Base-by-base conservation (phyloP, 2,113 vertebrate species). In the Microtus ochrogaster region DNA sequence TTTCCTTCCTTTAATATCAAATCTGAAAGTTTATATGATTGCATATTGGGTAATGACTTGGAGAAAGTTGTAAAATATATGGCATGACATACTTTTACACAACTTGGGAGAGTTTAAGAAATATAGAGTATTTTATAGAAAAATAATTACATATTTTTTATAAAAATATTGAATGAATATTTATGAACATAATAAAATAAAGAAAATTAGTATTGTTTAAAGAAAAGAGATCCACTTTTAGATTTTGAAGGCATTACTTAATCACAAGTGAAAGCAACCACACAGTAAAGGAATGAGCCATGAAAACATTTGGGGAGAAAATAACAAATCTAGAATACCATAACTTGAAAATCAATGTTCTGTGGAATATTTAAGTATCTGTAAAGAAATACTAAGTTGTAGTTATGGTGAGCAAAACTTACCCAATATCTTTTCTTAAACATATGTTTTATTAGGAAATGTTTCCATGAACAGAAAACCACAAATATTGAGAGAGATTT, bases 291-390 rank as follows among this genome's bases (percentile, higher is more conserved):
- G 63, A 94, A 92, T 83, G 39, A 58, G n/a, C 44, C 82, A 26
- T 33, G 72, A 30, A 63, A 82, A 21, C 55, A 52, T 63, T 70
- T 81, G 6, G 30, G 55, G 14, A 70, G 82, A 83, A 81, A 83
- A 87, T 77, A 90, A 72, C 22, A 91, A 85, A 73, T 66, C 65
- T 66, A 66, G 19, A 47, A 66, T 13, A 36, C 11, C 7, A 0
- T 61, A 49, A 84, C 72, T 91, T 72, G 68, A 93, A 96, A 96
- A 73, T n/a, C 72, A 65, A 84, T 63, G 82, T 91, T 70, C 77
- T 91, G 7, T 58, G 39, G 61, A 89, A 47, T 65, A 94, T 52
- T 24, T 83, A 47, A 7, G 14, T 55, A 4, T 85, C 41, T 92
- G 68, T 44, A 72, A 28, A 41, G 5, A 22, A 22, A 3, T 73